Percentiles rank a stretch among this genome's conserved stretches.
phyloP scores from a whole-genome alignment of 2,888 invertebrate genomes.

The Limnephilus rhombicus region DNA sequence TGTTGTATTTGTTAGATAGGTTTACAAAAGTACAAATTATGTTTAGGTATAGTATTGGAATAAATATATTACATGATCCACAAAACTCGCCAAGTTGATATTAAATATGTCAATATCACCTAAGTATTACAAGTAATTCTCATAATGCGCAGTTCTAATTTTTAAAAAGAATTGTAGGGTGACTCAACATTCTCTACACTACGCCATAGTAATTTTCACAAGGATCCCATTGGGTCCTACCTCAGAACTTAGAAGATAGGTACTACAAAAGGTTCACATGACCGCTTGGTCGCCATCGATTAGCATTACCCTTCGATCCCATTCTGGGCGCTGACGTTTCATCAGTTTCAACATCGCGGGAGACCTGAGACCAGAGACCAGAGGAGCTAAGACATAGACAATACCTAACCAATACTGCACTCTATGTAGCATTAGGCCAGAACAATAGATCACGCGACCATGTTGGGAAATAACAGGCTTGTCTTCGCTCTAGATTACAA shows the following conservation, averaged over 20 bases:
- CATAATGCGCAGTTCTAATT: background rate
- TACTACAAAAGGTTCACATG: constrained; percentile 89
- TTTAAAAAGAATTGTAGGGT: background rate
- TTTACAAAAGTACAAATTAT: too few species aligned
- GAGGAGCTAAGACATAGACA: background rate
- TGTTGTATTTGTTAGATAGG: too few species aligned
- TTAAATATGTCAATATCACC: too few species aligned
- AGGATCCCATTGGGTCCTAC: background rate
- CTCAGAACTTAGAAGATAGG: too few species aligned
- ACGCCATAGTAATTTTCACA: background rate
- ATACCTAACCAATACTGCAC: background rate
- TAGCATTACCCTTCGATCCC: constrained; percentile 43
- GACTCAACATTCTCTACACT: background rate
- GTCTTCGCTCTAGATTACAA: constrained; percentile 54
- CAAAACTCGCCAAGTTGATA: too few species aligned
- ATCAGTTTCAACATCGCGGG: constrained; percentile 19
- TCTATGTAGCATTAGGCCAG: constrained; percentile 10
- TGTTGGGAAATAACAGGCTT: constrained; percentile 53
- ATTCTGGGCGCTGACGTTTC: constrained; percentile 40
- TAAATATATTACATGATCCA: too few species aligned
- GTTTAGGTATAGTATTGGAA: too few species aligned
- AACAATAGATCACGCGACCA: constrained; percentile 54
- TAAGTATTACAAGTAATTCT: background rate
- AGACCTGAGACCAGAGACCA: background rate
- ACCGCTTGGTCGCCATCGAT: constrained; percentile 68